These are phyloP conservation scores for Caprella mutica DNA, from an alignment of 2,888 invertebrate species.

Conservation along the genomic window DNA sequence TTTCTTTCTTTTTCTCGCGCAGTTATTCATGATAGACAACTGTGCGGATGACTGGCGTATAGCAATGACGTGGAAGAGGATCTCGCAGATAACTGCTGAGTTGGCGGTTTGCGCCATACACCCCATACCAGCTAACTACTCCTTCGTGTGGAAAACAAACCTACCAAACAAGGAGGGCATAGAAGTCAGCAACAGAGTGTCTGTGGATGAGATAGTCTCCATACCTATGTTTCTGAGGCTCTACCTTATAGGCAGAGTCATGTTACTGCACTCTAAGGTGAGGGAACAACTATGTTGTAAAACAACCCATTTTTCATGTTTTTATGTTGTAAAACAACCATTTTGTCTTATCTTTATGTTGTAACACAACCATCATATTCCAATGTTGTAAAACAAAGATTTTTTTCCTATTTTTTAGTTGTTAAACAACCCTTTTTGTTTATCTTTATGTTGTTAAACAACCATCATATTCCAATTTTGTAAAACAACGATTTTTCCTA, in stretches of 20 bases:
- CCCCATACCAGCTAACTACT: constrained; percentile 92
- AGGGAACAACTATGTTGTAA: not conserved
- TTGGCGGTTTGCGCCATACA: constrained; percentile 93
- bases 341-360: no score
- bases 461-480: no score
- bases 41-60: constrained; percentile 99
- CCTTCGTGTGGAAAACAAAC: constrained; percentile 90
- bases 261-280: constrained; percentile 83
- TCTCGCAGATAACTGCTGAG: constrained; percentile 82
- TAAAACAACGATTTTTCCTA: no score
- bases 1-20: constrained; percentile 40
- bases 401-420: no score
- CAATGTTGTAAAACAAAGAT: no score
- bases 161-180: constrained; percentile 71
- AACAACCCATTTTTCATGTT: no score
- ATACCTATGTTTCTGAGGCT: constrained; percentile 99
- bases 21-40: constrained; percentile 99
- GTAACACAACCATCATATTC: no score
- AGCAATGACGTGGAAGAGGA: constrained; percentile 97
- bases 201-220: constrained; percentile 92
- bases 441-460: no score
- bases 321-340: no score
- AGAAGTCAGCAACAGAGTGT: constrained; percentile 51
- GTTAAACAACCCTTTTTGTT: no score
- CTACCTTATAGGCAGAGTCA: constrained; percentile 97